A percentile compares a stretch with the other conserved stretches of the same genome.
phyloP scores from a whole-genome alignment of 2,113 vertebrate genomes.

The Chauna torquata region DNA sequence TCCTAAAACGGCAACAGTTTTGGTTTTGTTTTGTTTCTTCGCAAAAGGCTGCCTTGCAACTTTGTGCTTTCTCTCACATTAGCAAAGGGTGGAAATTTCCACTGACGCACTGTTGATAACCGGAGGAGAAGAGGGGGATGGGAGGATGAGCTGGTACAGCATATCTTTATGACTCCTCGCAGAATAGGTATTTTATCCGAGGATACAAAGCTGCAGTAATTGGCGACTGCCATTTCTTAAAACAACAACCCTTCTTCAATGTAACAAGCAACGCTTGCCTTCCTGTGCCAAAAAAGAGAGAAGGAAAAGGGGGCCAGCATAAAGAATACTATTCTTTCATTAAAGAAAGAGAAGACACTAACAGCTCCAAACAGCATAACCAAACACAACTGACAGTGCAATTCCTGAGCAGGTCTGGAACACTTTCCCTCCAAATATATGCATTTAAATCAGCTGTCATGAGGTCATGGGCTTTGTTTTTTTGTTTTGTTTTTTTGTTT shows the following conservation, averaged over 20 bases:
- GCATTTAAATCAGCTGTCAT: neutral
- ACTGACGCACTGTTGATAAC: slow-evolving; percentile 69
- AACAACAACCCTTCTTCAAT: neutral
- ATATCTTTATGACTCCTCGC: slow-evolving; percentile 42
- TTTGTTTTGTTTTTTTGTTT: no score
- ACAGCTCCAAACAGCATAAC: neutral
- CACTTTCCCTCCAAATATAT: neutral
- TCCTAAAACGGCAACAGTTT: neutral
- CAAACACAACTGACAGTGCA: neutral
- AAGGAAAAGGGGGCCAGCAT: neutral
- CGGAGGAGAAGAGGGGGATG: slow-evolving; percentile 33
- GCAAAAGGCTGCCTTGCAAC: slow-evolving; percentile 43
- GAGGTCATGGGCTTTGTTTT: neutral
- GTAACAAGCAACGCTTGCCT: neutral
- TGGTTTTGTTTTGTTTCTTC: neutral
- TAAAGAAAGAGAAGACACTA: slow-evolving; percentile 10
- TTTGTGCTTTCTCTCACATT: slow-evolving; percentile 48
- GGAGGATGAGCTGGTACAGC: slow-evolving; percentile 55
- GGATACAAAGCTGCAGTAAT: neutral
- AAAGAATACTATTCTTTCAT: neutral
- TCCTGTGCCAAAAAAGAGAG: neutral
- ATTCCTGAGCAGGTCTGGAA: neutral
- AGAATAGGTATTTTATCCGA: slow-evolving; percentile 62
- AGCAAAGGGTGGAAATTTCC: slow-evolving; percentile 82
- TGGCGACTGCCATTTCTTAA: neutral